Base-by-base conservation (phyloP, 2,113 vertebrate genomes). In the Dasyornis broadbenti region DNA sequence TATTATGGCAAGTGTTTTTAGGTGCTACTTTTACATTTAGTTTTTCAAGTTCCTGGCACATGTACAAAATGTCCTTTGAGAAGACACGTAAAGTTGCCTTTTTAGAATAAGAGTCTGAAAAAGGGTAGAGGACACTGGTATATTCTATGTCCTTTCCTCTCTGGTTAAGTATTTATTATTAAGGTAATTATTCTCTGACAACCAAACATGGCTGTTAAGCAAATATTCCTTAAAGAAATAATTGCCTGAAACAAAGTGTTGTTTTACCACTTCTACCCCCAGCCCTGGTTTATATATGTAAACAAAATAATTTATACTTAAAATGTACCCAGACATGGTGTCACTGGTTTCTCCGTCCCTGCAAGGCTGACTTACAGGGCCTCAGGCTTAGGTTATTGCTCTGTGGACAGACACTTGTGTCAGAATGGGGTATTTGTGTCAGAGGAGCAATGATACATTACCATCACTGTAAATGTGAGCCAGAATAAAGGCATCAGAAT, bases 301-400 rank as follows among this genome's bases (percentile, higher is more conserved):
- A 97, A 96, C 86, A 95, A 95, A 94, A 30, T 30, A 83, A 37
- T 97, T 95, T 93, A 47, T 82, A 70, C 76, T 90, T 68, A 75
- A 24, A 86, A 78, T 66, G 84, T 39, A 89, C 6, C 83, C 89
- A 64, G 86, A 60, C 90, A 30, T 35, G 42, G 66, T 95, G 92
- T 82, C 86, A 89, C 81, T 85, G 70, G 23, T 72, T 84, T 89
- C 69, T 89, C 57, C 57, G 82, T 68, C 86, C 45, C 86, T 65
- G 45, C 31, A 92, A 94, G 90, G 57, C 73, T 85, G 89, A 76
- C 30, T 94, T 96, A 72, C 15, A 82, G 33, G 61, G 81, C 95
- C 91, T 82, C 61, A 79, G 93, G 94, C 77, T 92, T 56, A 64
- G 2, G 14, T 39, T 64, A 18, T n/a, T 82, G n/a, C 61, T 89